Evolutionary conservation across 2,113 vertebrate species (phyloP).

Genomic region (Madoqua kirkii): DNA sequence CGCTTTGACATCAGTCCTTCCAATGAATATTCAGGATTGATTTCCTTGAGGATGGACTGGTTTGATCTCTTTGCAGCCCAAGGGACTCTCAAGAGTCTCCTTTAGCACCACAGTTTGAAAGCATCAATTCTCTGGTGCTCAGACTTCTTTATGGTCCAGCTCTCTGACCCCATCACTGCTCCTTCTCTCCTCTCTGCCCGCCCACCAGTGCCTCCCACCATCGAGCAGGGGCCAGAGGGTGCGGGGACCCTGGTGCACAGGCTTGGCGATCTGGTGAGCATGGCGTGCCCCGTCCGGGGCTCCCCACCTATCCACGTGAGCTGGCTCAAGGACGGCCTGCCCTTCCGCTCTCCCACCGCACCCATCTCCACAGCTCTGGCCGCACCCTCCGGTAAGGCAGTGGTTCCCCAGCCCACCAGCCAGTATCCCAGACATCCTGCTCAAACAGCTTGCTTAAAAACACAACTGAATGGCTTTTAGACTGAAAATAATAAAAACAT

Average conservation of each 20-base stretch:
- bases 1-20: not conserved
- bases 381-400: slow-evolving; percentile 85
- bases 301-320: slow-evolving; percentile 84
- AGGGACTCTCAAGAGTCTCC: not conserved
- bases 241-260: slow-evolving; percentile 43
- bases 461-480: not conserved
- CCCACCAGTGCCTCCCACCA: slow-evolving; percentile 85
- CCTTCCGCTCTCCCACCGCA: slow-evolving; percentile 84
- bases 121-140: not conserved
- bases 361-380: slow-evolving; percentile 82
- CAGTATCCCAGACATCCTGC: not conserved
- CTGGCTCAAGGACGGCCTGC: slow-evolving; percentile 90
- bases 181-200: not conserved
- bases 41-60: not conserved
- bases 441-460: not conserved
- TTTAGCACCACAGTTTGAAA: not conserved
- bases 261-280: slow-evolving; percentile 77
- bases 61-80: not conserved
- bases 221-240: slow-evolving; percentile 69
- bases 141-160: not conserved
- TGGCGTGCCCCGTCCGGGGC: slow-evolving; percentile 85
- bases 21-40: not conserved
- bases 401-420: not conserved
- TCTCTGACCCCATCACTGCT: not conserved
- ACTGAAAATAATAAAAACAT: not conserved